Percentiles rank a stretch among this genome's conserved stretches.
Conservation (phyloP, 2,797 vertebrate genomes). For the Mormyrops boulengeri region DNA sequence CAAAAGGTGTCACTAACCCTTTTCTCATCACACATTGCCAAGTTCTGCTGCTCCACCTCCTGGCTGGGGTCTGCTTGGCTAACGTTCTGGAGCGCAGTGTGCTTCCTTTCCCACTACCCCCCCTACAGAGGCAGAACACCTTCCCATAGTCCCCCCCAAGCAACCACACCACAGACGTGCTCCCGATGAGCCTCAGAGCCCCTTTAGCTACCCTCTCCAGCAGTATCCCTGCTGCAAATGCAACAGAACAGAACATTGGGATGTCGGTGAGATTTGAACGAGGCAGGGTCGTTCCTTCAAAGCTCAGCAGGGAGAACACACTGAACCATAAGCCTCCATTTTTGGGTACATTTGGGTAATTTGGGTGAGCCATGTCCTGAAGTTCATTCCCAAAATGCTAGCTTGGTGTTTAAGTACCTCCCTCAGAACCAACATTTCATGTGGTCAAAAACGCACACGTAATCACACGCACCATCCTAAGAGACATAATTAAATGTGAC, state of each 20-base stretch:
- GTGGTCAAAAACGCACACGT: neutral
- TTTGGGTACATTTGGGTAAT: neutral
- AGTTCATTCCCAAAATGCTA: slow-evolving; percentile 5
- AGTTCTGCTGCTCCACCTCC: neutral
- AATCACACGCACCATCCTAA: neutral
- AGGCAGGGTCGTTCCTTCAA: neutral
- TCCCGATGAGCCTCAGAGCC: neutral
- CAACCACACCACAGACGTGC: neutral
- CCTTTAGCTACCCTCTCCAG: neutral
- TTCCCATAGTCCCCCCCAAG: neutral
- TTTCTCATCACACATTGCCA: neutral
- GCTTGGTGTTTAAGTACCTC: neutral
- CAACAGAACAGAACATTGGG: neutral
- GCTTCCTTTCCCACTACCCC: neutral
- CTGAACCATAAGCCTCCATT: neutral
- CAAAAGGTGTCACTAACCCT: neutral
- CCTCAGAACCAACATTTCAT: neutral
- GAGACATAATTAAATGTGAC: neutral
- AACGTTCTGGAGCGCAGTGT: neutral
- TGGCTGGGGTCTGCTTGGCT: neutral
- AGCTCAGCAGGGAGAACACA: neutral
- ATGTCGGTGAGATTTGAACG: neutral
- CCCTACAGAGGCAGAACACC: neutral
- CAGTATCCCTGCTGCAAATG: neutral
- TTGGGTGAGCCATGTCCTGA: neutral